Evolutionary conservation across 2,113 vertebrate species (phyloP), one percentile per base, ranked within the genome.

Genomic region (Sander vitreus): DNA sequence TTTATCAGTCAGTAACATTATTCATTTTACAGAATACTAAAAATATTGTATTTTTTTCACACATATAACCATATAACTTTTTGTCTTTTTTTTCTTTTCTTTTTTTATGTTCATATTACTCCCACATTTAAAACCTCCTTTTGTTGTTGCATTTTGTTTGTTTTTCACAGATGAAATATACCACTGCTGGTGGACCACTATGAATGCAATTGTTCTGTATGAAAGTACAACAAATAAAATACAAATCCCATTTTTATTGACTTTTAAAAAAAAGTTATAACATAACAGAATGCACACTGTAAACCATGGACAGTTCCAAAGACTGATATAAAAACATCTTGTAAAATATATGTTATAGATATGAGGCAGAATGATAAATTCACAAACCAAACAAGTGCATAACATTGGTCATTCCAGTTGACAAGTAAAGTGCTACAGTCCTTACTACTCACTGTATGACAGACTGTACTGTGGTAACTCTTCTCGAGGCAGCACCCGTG

Each of bases 341-440:
- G 1, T 43, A 25, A 54, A 51, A 23, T 12, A 7, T 4, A 25
- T 0, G 23, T 12, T 12, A 47, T 19, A 45, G 33, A 33, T 33
- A 33, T 33, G 33, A 82, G 16, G 6, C 13, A 57, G 7, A 69
- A 12, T 47, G 2, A 53, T 11, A 50, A 4, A 19, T 51, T 55
- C 6, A 62, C 4, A 25, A 19, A 55, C 9, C 3, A 59, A 33
- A 64, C 12, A 50, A 59, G 33, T 67, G 2, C 9, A 39, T 45
- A 3, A 4, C 5, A 43, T 30, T 2, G 15, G 57, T 12, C 1
- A 12, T 77, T 51, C 25, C 18, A 57, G 8, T 48, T 27, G 23
- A 1, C 6, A 39, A 25, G 2, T 77, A 84, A 89, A 88, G 88
- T 90, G 81, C 76, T 25, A 51, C 67, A 77, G 63, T 57, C 54